Percentiles rank a stretch among this genome's conserved stretches.
Conservation (phyloP, 2,888 invertebrate genomes). For the Zele albiditarsus region DNA sequence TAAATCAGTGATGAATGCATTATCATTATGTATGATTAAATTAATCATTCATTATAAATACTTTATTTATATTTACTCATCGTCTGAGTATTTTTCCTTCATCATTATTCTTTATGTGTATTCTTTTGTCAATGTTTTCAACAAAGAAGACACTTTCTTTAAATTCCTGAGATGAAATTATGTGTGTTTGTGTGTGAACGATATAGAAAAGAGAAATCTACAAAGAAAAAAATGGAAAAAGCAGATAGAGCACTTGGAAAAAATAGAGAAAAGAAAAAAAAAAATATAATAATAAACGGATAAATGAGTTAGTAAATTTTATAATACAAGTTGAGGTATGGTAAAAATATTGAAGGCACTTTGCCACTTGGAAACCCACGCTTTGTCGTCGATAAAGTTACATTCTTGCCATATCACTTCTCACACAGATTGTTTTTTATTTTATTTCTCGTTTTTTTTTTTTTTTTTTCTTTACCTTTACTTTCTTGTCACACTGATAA, state of each 20-base stretch:
- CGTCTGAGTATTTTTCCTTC: neutral
- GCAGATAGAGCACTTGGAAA: neutral
- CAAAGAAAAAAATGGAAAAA: neutral
- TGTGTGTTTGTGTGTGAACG: neutral
- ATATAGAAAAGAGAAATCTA: neutral
- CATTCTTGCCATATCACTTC: slow-evolving; percentile 65
- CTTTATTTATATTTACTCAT: neutral
- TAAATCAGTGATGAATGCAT: neutral
- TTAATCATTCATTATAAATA: neutral
- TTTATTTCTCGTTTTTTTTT: neutral
- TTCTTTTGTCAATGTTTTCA: neutral
- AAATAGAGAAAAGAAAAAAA: neutral
- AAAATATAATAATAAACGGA: neutral
- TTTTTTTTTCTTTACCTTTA: neutral
- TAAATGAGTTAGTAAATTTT: neutral
- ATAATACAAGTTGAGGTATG: neutral
- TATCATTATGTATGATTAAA: neutral
- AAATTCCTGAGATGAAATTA: neutral
- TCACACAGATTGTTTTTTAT: neutral
- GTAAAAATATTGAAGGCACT: slow-evolving; percentile 20
- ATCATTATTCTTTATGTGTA: neutral
- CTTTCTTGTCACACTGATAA: slow-evolving; percentile 57
- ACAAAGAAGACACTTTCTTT: neutral
- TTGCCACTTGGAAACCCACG: slow-evolving; percentile 62
- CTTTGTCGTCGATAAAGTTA: slow-evolving; percentile 64